These are phyloP conservation scores for Orthonyx spaldingii DNA, from an alignment of 2,113 vertebrate species.

Conservation along the genomic window DNA sequence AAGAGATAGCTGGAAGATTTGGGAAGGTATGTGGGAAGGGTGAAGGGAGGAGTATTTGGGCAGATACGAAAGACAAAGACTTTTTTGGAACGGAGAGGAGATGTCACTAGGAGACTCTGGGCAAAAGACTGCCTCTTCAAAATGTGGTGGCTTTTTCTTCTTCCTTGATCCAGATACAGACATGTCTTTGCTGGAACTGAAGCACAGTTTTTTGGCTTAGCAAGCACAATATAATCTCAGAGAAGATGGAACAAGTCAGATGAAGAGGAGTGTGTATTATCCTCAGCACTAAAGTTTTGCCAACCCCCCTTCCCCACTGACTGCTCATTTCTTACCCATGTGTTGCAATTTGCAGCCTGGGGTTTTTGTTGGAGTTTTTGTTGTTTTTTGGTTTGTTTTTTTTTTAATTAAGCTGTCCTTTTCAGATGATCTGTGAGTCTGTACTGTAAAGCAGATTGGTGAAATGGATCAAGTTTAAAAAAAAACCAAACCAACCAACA, in stretches of 20 bases:
- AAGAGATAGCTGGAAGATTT: background rate
- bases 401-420: background rate
- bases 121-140: background rate
- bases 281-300: background rate
- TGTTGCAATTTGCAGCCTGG: background rate
- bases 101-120: background rate
- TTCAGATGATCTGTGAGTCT: background rate
- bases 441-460: background rate
- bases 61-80: background rate
- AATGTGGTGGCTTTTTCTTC: background rate
- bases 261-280: background rate
- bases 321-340: background rate
- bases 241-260: background rate
- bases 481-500: background rate
- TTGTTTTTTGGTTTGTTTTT: background rate
- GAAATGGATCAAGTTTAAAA: background rate
- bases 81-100: background rate
- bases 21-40: background rate
- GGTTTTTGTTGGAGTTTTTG: background rate
- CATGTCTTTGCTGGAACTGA: background rate
- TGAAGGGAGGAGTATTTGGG: background rate
- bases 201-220: background rate
- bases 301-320: background rate
- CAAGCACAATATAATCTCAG: background rate
- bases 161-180: background rate